Evolutionary conservation across 2,113 vertebrate genomes (phyloP), one percentile per base, ranked within the genome.

Genomic region (Neotragus moschatus): DNA sequence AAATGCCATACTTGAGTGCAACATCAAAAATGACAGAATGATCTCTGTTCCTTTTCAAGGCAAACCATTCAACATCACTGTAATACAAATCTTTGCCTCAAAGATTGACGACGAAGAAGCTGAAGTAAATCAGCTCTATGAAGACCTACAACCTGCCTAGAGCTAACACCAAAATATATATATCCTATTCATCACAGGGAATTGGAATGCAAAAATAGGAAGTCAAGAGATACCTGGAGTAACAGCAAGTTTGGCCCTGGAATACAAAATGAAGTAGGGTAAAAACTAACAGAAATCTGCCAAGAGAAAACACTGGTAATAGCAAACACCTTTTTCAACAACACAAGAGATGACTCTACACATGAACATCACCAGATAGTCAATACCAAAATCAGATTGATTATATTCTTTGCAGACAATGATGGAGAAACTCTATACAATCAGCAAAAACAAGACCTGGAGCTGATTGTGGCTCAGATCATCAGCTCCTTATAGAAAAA

Each of bases 21-120:
- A 23, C 0, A 1, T 70, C 66, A 70, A 23, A 39, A 70, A 70
- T 70, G 66, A 70, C n/a, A 70, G 66, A 36, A 70, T 70, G n/a
- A 39, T 39, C 66, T 39, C n/a, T 39, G 19, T 36, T 70, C n/a
- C n/a, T 70, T 70, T 70, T 70, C n/a, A 39, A 70, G 66, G n/a
- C n/a, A 70, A 70, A 70, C 19, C n/a, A 70, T 39, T 70, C 66
- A 70, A 39, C 10, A 39, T 70, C 19, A 39, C 19, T 70, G 10
- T 39, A 70, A 70, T 39, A 39, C 66, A 70, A 70, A 70, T n/a
- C 19, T 70, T 36, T 39, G 66, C 10, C 66, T 23, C 66, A 70
- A 39, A 70, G n/a, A 39, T 3, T 70, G n/a, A 39, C 39, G 66
- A 70, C 0, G 0, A 70, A 39, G 19, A 70, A 39, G n/a, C n/a